phyloP scores from a whole-genome alignment of 2,113 vertebrate species.

The Catagonus wagneri region DNA sequence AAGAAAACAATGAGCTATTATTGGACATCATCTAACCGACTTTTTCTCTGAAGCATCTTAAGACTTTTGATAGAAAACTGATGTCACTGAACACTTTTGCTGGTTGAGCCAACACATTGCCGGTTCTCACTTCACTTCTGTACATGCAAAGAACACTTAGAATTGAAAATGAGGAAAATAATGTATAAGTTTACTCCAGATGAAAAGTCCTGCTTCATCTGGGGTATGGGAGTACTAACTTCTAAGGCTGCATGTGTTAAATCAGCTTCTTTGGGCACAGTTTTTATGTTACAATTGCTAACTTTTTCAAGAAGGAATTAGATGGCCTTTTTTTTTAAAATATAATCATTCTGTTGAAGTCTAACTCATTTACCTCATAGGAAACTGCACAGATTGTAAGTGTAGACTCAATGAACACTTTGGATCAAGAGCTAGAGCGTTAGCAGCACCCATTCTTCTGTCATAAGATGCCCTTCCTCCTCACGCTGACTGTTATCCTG shows the following conservation, averaged over 20 bases:
- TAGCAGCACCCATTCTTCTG: not conserved
- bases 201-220: not conserved
- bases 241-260: not conserved
- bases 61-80: conserved; percentile 45
- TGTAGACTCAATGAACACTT: not conserved
- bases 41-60: conserved; percentile 37
- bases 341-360: not conserved
- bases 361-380: not conserved
- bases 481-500: not conserved
- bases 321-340: not conserved
- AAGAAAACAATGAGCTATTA: conserved; percentile 54
- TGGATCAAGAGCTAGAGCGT: not conserved
- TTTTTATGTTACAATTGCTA: not conserved
- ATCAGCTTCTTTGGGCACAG: not conserved
- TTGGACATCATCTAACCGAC: not conserved
- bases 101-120: not conserved
- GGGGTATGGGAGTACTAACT: not conserved
- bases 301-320: not conserved
- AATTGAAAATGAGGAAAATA: not conserved
- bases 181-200: not conserved
- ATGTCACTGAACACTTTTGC: conserved; percentile 2
- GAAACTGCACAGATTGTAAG: not conserved
- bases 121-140: conserved; percentile 4
- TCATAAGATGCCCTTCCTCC: not conserved
- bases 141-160: not conserved